These are phyloP conservation scores for Vespertilio murinus DNA, from an alignment of 2,797 vertebrate genomes.

Conservation along the genomic window DNA sequence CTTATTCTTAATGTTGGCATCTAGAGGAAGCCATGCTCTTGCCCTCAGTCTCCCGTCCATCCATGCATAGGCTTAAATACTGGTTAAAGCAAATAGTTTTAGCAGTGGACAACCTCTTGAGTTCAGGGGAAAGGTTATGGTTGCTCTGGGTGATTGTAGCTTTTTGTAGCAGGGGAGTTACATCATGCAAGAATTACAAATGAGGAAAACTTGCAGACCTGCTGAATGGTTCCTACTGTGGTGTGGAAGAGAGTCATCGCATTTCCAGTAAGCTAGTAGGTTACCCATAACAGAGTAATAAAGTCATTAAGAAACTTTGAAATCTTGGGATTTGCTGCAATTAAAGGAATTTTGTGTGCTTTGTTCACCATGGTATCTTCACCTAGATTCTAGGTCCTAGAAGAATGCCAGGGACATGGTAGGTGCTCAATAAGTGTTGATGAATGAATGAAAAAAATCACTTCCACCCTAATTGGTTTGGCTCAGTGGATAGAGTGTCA, in stretches of 20 bases:
- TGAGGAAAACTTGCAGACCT: neutral
- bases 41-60: neutral
- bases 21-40: neutral
- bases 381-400: neutral
- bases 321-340: neutral
- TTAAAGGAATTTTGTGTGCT: neutral
- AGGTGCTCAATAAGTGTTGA: neutral
- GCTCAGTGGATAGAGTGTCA: too few species aligned
- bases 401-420: neutral
- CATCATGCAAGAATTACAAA: neutral
- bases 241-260: neutral
- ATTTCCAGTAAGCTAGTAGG: constrained; percentile 9
- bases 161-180: neutral
- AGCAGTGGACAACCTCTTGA: constrained; percentile 21
- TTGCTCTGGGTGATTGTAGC: constrained; percentile 6
- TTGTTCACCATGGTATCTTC: neutral
- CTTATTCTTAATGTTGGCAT: constrained; percentile 45
- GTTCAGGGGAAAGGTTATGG: constrained; percentile 5
- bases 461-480: too few species aligned
- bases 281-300: neutral
- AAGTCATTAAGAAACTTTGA: neutral
- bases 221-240: neutral
- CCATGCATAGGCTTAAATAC: neutral
- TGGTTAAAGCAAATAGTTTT: constrained; percentile 12
- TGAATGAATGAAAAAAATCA: neutral